These are phyloP conservation scores for Lampropteryx suffumata DNA, from an alignment of 2,888 invertebrate genomes.

Conservation along the genomic window DNA sequence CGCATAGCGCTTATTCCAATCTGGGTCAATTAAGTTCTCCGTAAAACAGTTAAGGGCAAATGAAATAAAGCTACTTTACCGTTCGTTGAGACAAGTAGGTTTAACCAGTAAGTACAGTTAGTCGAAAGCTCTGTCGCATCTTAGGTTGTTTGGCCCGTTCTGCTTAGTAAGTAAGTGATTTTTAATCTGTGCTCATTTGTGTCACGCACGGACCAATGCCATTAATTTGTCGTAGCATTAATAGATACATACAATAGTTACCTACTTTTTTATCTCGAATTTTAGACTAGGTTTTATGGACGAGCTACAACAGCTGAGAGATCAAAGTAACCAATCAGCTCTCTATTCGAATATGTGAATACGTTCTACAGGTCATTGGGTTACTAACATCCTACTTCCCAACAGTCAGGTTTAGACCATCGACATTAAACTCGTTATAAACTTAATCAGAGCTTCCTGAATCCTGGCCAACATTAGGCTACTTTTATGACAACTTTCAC, in stretches of 20 bases:
- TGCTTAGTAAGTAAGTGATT: neutral
- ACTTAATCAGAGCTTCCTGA: conserved; percentile 7
- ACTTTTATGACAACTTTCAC: conserved; percentile 16
- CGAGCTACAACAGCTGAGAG: too few relatives aligned
- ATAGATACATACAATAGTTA: too few relatives aligned
- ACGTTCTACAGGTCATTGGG: conserved; percentile 19
- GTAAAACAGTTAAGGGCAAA: conserved; percentile 45
- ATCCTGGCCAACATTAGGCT: conserved; percentile 10
- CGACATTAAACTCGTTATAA: conserved; percentile 20
- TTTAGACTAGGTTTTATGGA: too few relatives aligned
- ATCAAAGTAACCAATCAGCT: too few relatives aligned
- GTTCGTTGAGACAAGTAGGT: conserved; percentile 42
- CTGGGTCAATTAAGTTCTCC: conserved; percentile 27
- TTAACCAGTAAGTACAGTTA: conserved; percentile 49
- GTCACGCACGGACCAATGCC: conserved; percentile 28
- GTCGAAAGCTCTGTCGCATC: conserved; percentile 49
- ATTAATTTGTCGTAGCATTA: conserved; percentile 20
- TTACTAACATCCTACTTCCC: neutral
- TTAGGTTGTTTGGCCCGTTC: conserved; percentile 38
- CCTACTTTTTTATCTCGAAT: too few relatives aligned
- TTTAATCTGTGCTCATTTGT: conserved; percentile 30
- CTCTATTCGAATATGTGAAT: neutral
- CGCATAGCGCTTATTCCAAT: conserved; percentile 13
- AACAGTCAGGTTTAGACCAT: conserved; percentile 3
- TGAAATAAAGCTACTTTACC: conserved; percentile 46